Evolutionary conservation across 1,140 invertebrate species (phyloP), one percentile per base, ranked within the genome.

Genomic region (Drosophila nigromelanica): DNA sequence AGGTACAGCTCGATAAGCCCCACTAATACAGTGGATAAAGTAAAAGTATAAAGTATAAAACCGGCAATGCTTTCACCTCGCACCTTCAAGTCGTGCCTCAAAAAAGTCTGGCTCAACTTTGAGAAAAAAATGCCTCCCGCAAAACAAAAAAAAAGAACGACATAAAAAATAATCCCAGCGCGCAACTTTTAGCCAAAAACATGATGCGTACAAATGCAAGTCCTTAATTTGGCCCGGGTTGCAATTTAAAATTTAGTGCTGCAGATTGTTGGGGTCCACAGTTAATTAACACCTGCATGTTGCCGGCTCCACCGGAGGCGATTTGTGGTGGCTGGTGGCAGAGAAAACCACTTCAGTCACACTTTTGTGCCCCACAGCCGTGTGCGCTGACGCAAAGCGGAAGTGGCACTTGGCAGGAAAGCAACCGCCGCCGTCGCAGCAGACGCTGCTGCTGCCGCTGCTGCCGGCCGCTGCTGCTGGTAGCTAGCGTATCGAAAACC

Each of bases 361-460:
- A 79, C 83, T 86, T 82, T 86, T 81, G 82, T 85, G 82, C 66
- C 58, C 78, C 66, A 59, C 63, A 67, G 52, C 58, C 66, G 83
- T 86, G 82, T 82, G 67, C 82, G 80, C 79, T 87, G 82, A 87
- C 82, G 82, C 82, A 87, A 81, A 87, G 75, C 81, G 82, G 82
- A 86, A 86, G 81, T 86, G 81, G 82, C 81, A 86, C 81, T 86
- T 87, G 86, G 50, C 45, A 64, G 59, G 64, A 82, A 71, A 78
- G 40, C 48, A 33, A 15, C 8, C 37, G 63, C 27, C 14, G 42
- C 8, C 39, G 55, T 24, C 30, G n/a, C 15, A 15, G 33, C 45
- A 39, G 40, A 42, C 14, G 42, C 50, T 60, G 50, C 68, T 61
- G 33, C 30, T 8, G 30, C 30, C 12, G 42, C 50, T 55, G 43